Percentiles rank a stretch among this genome's conserved stretches.
Conservation (phyloP, 1,140 invertebrate genomes). For the Prorops nasuta region DNA sequence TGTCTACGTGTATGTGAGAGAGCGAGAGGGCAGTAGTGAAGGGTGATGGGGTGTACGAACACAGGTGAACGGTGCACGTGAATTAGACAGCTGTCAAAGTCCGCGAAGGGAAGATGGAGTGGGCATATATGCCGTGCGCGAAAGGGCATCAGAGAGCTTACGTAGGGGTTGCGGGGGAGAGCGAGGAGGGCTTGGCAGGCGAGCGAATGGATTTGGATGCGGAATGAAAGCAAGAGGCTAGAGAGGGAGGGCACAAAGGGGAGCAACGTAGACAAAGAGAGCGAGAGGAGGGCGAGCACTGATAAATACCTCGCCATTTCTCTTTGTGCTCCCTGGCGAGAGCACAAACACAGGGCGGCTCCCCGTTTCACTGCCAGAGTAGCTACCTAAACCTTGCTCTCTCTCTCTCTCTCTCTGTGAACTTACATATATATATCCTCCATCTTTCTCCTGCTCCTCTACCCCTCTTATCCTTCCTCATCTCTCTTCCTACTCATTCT, state of each 20-base stretch:
- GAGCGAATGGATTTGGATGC: constrained; percentile 43
- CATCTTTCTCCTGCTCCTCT: not conserved
- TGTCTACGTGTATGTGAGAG: no score
- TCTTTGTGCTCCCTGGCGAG: constrained; percentile 53
- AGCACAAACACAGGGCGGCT: constrained; percentile 53
- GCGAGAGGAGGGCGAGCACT: constrained; percentile 38
- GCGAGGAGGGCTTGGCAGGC: constrained; percentile 27
- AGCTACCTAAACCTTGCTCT: constrained; percentile 36
- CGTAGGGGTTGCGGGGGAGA: constrained; percentile 10
- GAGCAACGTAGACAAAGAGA: constrained; percentile 37
- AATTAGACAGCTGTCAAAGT: constrained; percentile 41
- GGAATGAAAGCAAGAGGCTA: constrained; percentile 25
- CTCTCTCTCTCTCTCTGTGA: constrained; percentile 30
- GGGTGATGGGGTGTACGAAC: constrained; percentile 26
- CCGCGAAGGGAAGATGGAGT: constrained; percentile 34
- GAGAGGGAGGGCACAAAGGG: constrained; percentile 25
- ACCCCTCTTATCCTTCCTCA: constrained; percentile 10
- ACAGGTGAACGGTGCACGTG: constrained; percentile 30
- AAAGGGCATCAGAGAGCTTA: constrained; percentile 36
- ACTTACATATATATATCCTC: constrained; percentile 1
- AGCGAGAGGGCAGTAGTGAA: no score
- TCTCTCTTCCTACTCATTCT: constrained; percentile 13
- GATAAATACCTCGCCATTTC: constrained; percentile 56
- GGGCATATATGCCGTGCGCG: constrained; percentile 37
- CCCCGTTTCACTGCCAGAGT: constrained; percentile 22